Conservation (phyloP, 2,888 invertebrate genomes). For the Shargacucullia verbasci region DNA sequence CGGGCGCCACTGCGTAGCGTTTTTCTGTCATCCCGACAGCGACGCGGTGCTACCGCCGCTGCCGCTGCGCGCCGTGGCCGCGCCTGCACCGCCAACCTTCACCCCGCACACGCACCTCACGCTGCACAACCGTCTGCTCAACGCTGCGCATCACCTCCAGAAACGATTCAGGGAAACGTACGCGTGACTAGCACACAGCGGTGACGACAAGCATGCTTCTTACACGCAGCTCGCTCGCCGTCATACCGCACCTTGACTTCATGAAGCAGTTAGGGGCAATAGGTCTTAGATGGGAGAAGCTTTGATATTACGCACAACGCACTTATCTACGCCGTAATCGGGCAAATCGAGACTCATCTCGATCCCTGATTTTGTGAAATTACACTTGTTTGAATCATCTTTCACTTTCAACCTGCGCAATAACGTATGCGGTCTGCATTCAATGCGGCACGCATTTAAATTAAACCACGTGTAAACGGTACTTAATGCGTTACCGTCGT, state of each 20-base stretch:
- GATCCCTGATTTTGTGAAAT: neutral
- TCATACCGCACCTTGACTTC: constrained; percentile 64
- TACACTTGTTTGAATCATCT: too few species aligned
- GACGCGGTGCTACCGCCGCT: constrained; percentile 86
- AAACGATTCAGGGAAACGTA: constrained; percentile 92
- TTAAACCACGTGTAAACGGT: too few species aligned
- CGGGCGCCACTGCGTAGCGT: constrained; percentile 93
- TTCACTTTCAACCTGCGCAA: too few species aligned
- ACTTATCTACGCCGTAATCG: constrained; percentile 6
- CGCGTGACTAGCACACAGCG: constrained; percentile 84
- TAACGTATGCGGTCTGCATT: too few species aligned
- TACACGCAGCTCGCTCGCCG: constrained; percentile 61
- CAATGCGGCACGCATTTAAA: too few species aligned
- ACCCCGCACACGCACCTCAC: constrained; percentile 82
- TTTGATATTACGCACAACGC: constrained; percentile 18
- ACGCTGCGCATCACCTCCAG: constrained; percentile 92
- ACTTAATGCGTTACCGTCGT: too few species aligned
- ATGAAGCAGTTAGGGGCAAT: constrained; percentile 9
- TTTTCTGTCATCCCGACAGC: constrained; percentile 93
- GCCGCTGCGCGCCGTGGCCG: constrained; percentile 78
- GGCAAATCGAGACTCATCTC: constrained; percentile 1
- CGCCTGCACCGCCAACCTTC: constrained; percentile 79
- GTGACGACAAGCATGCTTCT: constrained; percentile 53
- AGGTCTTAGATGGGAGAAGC: constrained; percentile 1
- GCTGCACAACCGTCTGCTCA: constrained; percentile 89